Conservation (phyloP, 37 sponge, comb jelly and placozoan species). For the Eunapius fragilis region DNA sequence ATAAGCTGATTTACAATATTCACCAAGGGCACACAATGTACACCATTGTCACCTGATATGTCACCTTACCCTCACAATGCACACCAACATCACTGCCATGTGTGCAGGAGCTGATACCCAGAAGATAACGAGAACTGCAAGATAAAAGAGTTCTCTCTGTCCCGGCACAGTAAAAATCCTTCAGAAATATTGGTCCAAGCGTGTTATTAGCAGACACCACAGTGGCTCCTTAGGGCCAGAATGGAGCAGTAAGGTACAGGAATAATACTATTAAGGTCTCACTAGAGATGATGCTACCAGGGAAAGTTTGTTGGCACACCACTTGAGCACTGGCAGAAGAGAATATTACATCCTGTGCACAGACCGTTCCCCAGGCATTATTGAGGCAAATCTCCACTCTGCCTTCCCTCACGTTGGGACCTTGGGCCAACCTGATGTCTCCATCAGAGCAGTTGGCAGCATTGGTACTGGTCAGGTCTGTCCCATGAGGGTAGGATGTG, state of each 20-base stretch:
- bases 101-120: not conserved
- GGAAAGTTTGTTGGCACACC: not conserved
- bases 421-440: not conserved
- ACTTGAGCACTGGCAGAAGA: not conserved
- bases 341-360: not conserved
- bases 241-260: not conserved
- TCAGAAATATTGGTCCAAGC: not conserved
- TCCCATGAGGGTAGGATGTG: not conserved
- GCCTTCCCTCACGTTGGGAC: not conserved
- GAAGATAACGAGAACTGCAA: not conserved
- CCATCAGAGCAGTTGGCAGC: not conserved
- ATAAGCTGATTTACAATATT: too few relatives aligned
- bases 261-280: not conserved
- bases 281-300: not conserved
- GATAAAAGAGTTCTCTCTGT: not conserved
- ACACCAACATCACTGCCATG: not conserved
- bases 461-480: not conserved
- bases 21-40: not conserved
- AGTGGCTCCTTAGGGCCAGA: not conserved
- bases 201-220: not conserved
- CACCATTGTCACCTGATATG: not conserved
- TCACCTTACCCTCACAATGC: not conserved
- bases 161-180: not conserved
- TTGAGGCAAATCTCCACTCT: not conserved
- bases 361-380: not conserved